Conservation (phyloP, 35 echinoderm and acorn worm genomes). For the Patiria miniata region DNA sequence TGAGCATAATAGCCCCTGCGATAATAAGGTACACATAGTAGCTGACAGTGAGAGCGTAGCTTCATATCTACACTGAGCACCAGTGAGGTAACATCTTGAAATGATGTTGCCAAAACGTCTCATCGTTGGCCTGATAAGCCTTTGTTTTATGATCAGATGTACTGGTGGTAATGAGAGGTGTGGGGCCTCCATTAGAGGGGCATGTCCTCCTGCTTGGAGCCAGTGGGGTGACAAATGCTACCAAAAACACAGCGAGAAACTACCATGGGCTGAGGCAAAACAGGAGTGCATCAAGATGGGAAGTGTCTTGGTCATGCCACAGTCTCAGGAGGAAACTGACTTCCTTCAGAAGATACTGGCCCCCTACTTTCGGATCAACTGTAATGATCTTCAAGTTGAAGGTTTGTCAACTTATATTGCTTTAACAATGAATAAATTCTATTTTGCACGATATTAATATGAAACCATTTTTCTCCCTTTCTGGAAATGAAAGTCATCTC, state of each 20-base stretch:
- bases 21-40: no score
- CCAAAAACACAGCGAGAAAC: neutral
- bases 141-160: neutral
- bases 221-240: conserved; percentile 5
- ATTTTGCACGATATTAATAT: no score
- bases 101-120: neutral
- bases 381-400: neutral
- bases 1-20: no score
- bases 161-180: neutral
- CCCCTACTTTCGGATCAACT: neutral
- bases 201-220: neutral
- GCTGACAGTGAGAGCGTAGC: no score
- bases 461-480: no score
- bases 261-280: conserved; percentile 2
- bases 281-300: neutral
- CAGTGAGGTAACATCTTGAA: no score
- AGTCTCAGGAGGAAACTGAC: neutral
- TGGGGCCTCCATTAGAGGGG: conserved; percentile 1
- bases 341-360: neutral
- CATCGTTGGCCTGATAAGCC: neutral
- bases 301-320: neutral
- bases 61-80: no score
- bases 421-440: no score
- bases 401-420: no score
- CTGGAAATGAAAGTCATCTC: no score